These are phyloP conservation scores for Oreochromis grahami DNA, from an alignment of 2,797 vertebrate species.

Conservation along the genomic window DNA sequence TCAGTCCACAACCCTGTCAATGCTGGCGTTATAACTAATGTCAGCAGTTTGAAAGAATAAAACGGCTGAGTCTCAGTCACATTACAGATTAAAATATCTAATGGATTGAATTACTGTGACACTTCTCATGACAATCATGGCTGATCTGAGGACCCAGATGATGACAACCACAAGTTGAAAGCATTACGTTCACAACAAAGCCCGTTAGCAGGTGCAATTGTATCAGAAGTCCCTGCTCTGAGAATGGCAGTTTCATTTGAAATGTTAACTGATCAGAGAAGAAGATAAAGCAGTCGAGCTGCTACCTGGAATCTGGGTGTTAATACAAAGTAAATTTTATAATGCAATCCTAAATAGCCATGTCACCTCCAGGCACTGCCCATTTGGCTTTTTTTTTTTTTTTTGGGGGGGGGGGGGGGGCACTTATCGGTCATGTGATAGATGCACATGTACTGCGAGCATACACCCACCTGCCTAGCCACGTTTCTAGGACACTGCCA, in stretches of 20 bases:
- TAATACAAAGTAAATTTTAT: not conserved
- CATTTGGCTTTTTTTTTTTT: rapidly evolving
- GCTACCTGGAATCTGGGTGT: not conserved
- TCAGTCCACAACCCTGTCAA: not conserved
- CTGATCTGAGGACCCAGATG: not conserved
- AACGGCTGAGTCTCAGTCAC: not conserved
- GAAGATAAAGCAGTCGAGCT: not conserved
- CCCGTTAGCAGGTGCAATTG: not conserved
- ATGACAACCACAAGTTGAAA: not conserved
- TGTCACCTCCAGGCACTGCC: not conserved
- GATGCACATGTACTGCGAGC: not conserved
- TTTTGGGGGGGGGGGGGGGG: not conserved
- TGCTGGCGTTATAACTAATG: not conserved
- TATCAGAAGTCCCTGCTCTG: not conserved
- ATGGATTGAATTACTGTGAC: not conserved
- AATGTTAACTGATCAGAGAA: not conserved
- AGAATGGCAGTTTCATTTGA: not conserved
- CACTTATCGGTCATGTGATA: not conserved
- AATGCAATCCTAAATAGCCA: not conserved
- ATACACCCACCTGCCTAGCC: not conserved
- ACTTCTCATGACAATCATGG: not conserved
- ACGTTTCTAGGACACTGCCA: slow-evolving; percentile 37
- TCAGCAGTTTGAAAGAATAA: not conserved
- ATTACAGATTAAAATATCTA: not conserved
- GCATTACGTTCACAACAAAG: not conserved